Percentiles rank a stretch among this genome's conserved stretches.
Evolutionary conservation across 2,797 vertebrate genomes (phyloP).

Genomic region (Ctenopoma multispine): DNA sequence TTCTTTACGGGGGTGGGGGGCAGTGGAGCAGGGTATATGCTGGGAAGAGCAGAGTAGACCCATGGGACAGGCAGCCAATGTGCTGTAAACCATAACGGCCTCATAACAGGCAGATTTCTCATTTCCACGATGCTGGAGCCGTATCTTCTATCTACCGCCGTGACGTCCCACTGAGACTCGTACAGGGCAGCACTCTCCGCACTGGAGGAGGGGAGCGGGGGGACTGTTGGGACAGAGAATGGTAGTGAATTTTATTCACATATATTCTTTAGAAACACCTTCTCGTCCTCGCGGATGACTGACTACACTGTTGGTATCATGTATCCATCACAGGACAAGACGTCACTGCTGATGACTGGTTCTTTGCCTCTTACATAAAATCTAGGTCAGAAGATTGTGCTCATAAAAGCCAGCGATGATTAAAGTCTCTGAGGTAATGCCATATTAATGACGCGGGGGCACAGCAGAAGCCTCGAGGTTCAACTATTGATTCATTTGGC

Average conservation of each 20-base stretch:
- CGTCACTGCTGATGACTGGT: not conserved
- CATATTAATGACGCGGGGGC: slow-evolving; percentile 65
- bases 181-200: slow-evolving; percentile 51
- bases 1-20: not conserved
- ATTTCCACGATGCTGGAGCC: slow-evolving; percentile 62
- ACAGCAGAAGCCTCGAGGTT: slow-evolving; percentile 18
- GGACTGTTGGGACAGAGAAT: slow-evolving; percentile 6
- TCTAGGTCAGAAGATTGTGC: slow-evolving; percentile 42
- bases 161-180: slow-evolving; percentile 69
- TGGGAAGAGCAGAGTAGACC: slow-evolving; percentile 61
- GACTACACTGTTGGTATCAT: no score
- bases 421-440: slow-evolving; percentile 57
- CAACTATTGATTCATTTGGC: slow-evolving; percentile 50
- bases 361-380: slow-evolving; percentile 32
- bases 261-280: slow-evolving; percentile 4
- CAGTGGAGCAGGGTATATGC: slow-evolving; percentile 25
- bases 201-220: slow-evolving; percentile 37
- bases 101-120: slow-evolving; percentile 72
- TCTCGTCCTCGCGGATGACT: no score
- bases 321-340: not conserved
- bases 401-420: slow-evolving; percentile 29
- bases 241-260: not conserved
- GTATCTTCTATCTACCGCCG: slow-evolving; percentile 66
- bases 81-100: slow-evolving; percentile 76
- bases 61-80: slow-evolving; percentile 69